Base-by-base conservation (phyloP, 2,888 invertebrate species). In the Drosophila percnosoma region DNA sequence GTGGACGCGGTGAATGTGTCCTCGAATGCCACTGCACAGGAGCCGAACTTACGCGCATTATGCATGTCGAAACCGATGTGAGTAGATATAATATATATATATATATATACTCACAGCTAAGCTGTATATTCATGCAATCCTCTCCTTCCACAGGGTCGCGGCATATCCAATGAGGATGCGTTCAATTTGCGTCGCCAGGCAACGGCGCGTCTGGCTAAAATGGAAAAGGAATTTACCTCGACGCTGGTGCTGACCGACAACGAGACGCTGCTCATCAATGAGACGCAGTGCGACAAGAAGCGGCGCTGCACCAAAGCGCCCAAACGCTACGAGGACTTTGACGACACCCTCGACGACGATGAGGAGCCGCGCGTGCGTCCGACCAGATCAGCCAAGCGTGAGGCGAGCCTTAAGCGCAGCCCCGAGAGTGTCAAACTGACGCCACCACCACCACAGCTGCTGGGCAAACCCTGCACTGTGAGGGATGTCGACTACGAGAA, bases 161-260 rank as follows among this genome's bases (percentile, higher is more conserved):
- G 89, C 6, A 84, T 92, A 15, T 91, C 92, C 5, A 92, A 92
- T 21, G 92, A 93, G 69, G 93, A 92, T 72, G 92, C 93, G 0
- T 91, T 92, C 60, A 89, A 92, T 71, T 73, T 93, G 62, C 91
- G 93, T 0, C 92, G 92, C 34, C 86, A 92, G 63, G 93, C 93
- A 7, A 93, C 93, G 0, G 93, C 93, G 51, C 94, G 94, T 67
- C 92, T 96, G 71, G 95, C 96, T 0, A 95, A 95, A 91, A 95
- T 95, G 85, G 96, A 96, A 91, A 94, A 95, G 90, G 96, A 96
- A 87, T 96, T 96, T 91, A 95, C 95, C 21, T 95, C 96, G 82
- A 96, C 96, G 6, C 94, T 96, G 31, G 95, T 96, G 63, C 92
- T 95, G 49, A 94, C 95, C 13, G 95, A 95, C 33, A 94, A 95